A percentile compares a stretch with the other conserved stretches of the same genome.
Conservation (phyloP, 2,888 invertebrate genomes). For the Pantelozetes paolii region DNA sequence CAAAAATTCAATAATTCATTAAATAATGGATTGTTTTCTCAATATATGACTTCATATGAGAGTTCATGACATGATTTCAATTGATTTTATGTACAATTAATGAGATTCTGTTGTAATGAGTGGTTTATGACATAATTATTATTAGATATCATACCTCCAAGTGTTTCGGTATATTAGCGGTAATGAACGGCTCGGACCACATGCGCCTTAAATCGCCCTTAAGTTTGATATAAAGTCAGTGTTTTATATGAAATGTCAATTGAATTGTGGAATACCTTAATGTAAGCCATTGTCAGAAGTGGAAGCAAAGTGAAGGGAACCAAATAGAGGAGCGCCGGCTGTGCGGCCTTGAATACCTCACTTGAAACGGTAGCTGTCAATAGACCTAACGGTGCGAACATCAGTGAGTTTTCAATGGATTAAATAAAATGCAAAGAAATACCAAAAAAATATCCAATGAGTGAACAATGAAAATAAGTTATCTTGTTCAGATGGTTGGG, state of each 20-base stretch:
- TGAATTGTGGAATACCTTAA: slow-evolving; percentile 65
- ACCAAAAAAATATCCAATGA: slow-evolving; percentile 94
- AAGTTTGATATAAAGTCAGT: slow-evolving; percentile 48
- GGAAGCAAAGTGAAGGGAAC: slow-evolving; percentile 96
- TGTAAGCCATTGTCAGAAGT: slow-evolving; percentile 92
- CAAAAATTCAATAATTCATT: not conserved
- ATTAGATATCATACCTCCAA: slow-evolving; percentile 63
- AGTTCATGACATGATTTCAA: slow-evolving; percentile 15
- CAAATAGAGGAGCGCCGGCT: slow-evolving; percentile 91
- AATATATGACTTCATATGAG: not conserved
- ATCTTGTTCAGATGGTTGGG: slow-evolving; percentile 56
- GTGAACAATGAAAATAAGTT: slow-evolving; percentile 92
- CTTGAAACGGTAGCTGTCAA: slow-evolving; percentile 95
- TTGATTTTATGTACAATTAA: slow-evolving; percentile 6
- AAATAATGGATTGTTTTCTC: slow-evolving; percentile 10
- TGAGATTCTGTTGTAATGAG: slow-evolving; percentile 6
- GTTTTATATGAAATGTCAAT: no score
- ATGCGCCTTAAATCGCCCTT: slow-evolving; percentile 93
- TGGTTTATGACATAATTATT: not conserved
- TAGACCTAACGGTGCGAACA: slow-evolving; percentile 56
- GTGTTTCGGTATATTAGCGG: slow-evolving; percentile 73
- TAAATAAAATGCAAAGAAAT: slow-evolving; percentile 42
- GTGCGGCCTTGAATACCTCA: slow-evolving; percentile 96
- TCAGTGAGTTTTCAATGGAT: not conserved
- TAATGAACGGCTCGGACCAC: slow-evolving; percentile 96